A percentile compares a stretch with the other conserved stretches of the same genome.
Conservation (phyloP, 1,140 invertebrate genomes). For the Drosophila mayri region DNA sequence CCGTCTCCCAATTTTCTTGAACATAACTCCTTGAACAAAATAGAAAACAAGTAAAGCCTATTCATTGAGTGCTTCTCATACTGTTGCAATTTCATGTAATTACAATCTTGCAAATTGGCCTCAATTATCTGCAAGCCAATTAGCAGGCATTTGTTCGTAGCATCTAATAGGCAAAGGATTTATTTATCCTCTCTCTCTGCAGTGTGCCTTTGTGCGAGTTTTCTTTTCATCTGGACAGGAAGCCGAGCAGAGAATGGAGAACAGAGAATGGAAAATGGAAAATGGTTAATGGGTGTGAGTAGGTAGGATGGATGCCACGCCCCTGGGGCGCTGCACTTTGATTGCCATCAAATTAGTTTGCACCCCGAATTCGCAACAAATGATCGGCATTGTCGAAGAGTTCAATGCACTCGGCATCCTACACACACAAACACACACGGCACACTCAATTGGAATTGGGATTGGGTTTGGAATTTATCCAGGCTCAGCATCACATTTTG, state of each 20-base stretch:
- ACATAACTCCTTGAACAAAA: neutral
- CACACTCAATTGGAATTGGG: slow-evolving; percentile 7
- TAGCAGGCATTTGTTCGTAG: slow-evolving; percentile 1
- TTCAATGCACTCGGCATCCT: slow-evolving; percentile 33
- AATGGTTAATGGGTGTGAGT: slow-evolving; percentile 11
- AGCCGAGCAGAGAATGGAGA: neutral
- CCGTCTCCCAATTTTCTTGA: neutral
- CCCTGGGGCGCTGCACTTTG: slow-evolving; percentile 27
- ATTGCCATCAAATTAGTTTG: slow-evolving; percentile 60
- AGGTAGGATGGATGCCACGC: slow-evolving; percentile 12
- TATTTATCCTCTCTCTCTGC: neutral
- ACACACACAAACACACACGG: neutral
- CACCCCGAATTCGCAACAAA: slow-evolving; percentile 60
- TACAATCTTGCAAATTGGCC: slow-evolving; percentile 10
- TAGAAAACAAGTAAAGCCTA: neutral
- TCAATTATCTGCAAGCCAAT: slow-evolving; percentile 14
- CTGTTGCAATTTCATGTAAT: slow-evolving; percentile 3
- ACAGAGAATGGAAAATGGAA: neutral
- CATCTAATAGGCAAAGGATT: slow-evolving; percentile 7
- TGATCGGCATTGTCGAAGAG: slow-evolving; percentile 39
- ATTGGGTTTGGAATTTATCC: slow-evolving; percentile 8
- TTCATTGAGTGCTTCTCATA: neutral
- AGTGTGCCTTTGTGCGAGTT: slow-evolving; percentile 1
- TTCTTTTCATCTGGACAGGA: slow-evolving; percentile 1
- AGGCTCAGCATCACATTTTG: neutral